These are phyloP conservation scores for Anthophora plumipes DNA, from an alignment of 2,888 invertebrate genomes.

Conservation along the genomic window DNA sequence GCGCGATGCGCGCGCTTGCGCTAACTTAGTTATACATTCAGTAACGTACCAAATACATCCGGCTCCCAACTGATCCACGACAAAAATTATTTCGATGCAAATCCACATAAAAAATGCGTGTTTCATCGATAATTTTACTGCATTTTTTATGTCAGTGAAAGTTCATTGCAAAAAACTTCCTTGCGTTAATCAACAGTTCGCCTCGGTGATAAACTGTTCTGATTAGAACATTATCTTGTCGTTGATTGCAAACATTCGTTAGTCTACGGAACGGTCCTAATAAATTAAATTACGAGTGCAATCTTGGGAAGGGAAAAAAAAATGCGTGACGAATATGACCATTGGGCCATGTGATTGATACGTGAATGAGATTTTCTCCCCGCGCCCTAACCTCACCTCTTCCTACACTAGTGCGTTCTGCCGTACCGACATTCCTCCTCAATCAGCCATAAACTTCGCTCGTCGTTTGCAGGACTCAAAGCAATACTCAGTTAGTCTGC, in stretches of 20 bases:
- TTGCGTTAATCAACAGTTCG: not conserved
- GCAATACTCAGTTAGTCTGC: constrained; percentile 51
- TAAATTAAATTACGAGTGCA: not conserved
- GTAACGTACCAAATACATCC: constrained; percentile 20
- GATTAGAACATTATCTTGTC: not conserved
- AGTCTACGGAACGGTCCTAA: not conserved
- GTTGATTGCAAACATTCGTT: not conserved
- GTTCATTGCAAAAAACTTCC: not conserved
- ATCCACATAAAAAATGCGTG: not conserved
- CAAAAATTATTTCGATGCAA: not conserved
- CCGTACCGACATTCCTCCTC: constrained; percentile 60
- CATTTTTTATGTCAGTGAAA: not conserved
- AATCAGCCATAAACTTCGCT: constrained; percentile 38
- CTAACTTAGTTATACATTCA: constrained; percentile 23
- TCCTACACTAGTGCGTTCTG: constrained; percentile 48
- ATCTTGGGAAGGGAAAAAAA: not conserved
- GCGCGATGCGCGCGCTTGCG: constrained; percentile 58
- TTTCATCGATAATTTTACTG: not conserved
- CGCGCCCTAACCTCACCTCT: constrained; percentile 55
- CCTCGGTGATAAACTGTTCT: not conserved
- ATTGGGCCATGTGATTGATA: constrained; percentile 24
- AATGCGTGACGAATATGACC: not conserved
- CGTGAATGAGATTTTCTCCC: constrained; percentile 44
- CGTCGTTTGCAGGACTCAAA: constrained; percentile 62
- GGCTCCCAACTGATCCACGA: not conserved